phyloP scores from a whole-genome alignment of 2,113 vertebrate genomes.

The Cyphomyrus discorhynchus region DNA sequence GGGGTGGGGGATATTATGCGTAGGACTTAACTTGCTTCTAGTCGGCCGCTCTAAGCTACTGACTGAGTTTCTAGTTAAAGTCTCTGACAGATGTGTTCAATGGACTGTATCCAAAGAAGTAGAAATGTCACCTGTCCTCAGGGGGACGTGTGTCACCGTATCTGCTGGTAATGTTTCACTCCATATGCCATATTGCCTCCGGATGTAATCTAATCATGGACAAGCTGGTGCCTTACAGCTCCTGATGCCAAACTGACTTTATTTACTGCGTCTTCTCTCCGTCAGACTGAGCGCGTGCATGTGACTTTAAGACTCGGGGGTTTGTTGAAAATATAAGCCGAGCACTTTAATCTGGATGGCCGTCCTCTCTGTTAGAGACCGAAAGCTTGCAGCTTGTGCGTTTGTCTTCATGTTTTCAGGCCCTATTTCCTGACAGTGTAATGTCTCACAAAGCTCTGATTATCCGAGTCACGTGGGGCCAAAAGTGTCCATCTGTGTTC shows the following conservation, averaged over 20 bases:
- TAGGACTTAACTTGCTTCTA: not conserved
- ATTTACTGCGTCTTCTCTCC: not conserved
- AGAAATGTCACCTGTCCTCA: slow-evolving; percentile 3
- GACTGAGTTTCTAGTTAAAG: not conserved
- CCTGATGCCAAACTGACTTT: not conserved
- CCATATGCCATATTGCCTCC: not conserved
- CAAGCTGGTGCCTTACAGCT: not conserved
- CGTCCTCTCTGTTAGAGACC: not conserved
- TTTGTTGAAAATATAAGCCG: not conserved
- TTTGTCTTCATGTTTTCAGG: not conserved
- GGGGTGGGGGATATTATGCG: not conserved
- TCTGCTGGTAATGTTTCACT: not conserved
- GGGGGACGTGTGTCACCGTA: not conserved
- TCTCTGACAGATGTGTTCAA: slow-evolving; percentile 15
- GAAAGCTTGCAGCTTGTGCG: not conserved
- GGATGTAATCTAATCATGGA: not conserved
- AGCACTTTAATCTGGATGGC: not conserved
- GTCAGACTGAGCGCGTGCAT: not conserved
- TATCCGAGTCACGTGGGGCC: not conserved
- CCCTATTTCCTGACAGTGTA: not conserved
- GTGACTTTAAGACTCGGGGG: not conserved
- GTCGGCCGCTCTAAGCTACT: not conserved
- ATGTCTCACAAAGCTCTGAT: not conserved
- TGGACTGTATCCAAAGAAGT: not conserved
- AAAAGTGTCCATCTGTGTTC: not conserved